Conservation (phyloP, 2,888 invertebrate species). For the Tachystola acroxantha region DNA sequence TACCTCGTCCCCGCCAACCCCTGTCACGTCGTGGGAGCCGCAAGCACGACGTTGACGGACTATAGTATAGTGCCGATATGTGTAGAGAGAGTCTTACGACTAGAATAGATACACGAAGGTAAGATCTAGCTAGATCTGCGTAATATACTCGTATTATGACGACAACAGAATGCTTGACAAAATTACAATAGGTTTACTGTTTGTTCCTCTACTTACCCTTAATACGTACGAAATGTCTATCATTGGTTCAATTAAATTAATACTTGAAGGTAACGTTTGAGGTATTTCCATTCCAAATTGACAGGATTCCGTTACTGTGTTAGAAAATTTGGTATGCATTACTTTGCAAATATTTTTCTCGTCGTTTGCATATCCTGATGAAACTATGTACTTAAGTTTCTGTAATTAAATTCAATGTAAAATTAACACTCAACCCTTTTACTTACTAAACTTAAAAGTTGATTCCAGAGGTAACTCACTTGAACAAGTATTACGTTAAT, state of each 20-base stretch:
- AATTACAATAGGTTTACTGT: too few species aligned
- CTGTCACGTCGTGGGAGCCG: too few species aligned
- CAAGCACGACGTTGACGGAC: too few species aligned
- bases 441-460: slow-evolving; percentile 37
- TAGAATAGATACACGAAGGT: too few species aligned
- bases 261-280: slow-evolving; percentile 45
- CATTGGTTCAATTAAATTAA: slow-evolving; percentile 42
- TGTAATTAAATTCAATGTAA: too few species aligned
- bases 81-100: too few species aligned
- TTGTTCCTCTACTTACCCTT: slow-evolving; percentile 32
- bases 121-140: too few species aligned
- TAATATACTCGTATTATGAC: too few species aligned
- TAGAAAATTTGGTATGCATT: slow-evolving; percentile 34
- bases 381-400: slow-evolving; percentile 49
- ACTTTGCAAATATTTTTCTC: slow-evolving; percentile 43
- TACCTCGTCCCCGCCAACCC: too few species aligned
- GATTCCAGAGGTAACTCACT: slow-evolving; percentile 28
- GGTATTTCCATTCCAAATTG: slow-evolving; percentile 53
- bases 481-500: slow-evolving; percentile 44
- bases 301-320: slow-evolving; percentile 36
- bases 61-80: too few species aligned
- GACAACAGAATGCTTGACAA: too few species aligned
- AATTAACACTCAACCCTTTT: too few species aligned
- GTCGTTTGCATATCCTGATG: slow-evolving; percentile 45
- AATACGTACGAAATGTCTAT: slow-evolving; percentile 53